A percentile compares a stretch with the other conserved stretches of the same genome.
Conservation (phyloP, 2,797 vertebrate species). For the Pangasius krempfi region DNA sequence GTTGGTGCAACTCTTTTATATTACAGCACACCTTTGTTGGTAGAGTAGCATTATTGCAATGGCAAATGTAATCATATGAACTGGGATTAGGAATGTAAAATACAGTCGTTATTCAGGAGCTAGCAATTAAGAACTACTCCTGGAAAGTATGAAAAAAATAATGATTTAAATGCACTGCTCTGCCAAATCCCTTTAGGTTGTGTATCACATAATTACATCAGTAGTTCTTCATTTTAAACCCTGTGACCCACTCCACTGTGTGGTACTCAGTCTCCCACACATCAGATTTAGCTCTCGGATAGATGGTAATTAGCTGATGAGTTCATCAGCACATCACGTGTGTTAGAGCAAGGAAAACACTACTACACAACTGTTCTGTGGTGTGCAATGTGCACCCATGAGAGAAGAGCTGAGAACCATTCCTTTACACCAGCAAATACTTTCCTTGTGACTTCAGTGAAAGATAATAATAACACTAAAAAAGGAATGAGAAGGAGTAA, state of each 20-base stretch:
- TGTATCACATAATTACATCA: slow-evolving; percentile 6
- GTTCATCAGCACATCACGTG: slow-evolving; percentile 1
- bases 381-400: neutral
- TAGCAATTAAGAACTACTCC: slow-evolving; percentile 8
- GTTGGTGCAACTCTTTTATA: slow-evolving; percentile 28
- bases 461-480: slow-evolving; percentile 19
- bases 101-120: neutral
- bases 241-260: neutral
- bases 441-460: slow-evolving; percentile 20
- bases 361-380: neutral
- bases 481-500: slow-evolving; percentile 14
- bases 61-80: slow-evolving; percentile 29
- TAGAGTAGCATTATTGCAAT: slow-evolving; percentile 27
- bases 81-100: slow-evolving; percentile 18
- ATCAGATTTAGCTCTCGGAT: slow-evolving; percentile 20
- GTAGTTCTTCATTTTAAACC: slow-evolving; percentile 1
- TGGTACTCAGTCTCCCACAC: slow-evolving; percentile 10
- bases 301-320: slow-evolving; percentile 23
- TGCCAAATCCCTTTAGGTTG: neutral
- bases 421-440: slow-evolving; percentile 23
- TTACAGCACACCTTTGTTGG: slow-evolving; percentile 36
- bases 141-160: neutral
- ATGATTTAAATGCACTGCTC: neutral
- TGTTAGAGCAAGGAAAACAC: slow-evolving; percentile 2
- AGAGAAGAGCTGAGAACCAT: neutral